Percentiles rank a stretch among this genome's conserved stretches.
Evolutionary conservation across 2,888 invertebrate species (phyloP).

Genomic region (Bombylius major): DNA sequence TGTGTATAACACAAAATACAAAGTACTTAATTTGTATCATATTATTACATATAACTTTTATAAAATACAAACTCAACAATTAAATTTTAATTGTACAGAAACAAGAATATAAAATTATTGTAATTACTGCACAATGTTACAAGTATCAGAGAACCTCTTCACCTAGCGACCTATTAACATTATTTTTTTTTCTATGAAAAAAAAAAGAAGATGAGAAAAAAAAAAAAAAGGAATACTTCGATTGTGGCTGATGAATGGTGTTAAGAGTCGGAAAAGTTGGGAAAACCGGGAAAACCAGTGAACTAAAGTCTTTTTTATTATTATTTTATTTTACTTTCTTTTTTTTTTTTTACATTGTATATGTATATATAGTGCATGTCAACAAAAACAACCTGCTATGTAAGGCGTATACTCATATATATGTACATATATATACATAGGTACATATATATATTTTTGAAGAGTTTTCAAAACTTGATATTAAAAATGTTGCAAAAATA

Average conservation of each 20-base stretch:
- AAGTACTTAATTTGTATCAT: too few relatives aligned
- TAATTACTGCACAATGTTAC: not conserved
- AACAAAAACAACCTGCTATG: not conserved
- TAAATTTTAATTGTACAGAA: not conserved
- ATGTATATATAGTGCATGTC: not conserved
- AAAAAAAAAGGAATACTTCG: not conserved
- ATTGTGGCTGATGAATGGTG: too few relatives aligned
- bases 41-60: too few relatives aligned
- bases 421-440: too few relatives aligned
- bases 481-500: too few relatives aligned
- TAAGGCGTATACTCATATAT: not conserved
- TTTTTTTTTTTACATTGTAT: not conserved
- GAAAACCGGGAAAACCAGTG: not conserved
- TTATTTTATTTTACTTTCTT: too few relatives aligned
- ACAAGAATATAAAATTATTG: not conserved
- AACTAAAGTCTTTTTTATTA: not conserved
- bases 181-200: not conserved
- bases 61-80: too few relatives aligned
- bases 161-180: not conserved
- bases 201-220: not conserved
- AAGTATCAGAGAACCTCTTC: not conserved
- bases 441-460: too few relatives aligned
- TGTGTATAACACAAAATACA: too few relatives aligned
- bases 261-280: not conserved
- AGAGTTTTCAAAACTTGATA: too few relatives aligned